These are phyloP conservation scores for Loxodonta africana DNA, from an alignment of 2,113 vertebrate species.

Conservation along the genomic window DNA sequence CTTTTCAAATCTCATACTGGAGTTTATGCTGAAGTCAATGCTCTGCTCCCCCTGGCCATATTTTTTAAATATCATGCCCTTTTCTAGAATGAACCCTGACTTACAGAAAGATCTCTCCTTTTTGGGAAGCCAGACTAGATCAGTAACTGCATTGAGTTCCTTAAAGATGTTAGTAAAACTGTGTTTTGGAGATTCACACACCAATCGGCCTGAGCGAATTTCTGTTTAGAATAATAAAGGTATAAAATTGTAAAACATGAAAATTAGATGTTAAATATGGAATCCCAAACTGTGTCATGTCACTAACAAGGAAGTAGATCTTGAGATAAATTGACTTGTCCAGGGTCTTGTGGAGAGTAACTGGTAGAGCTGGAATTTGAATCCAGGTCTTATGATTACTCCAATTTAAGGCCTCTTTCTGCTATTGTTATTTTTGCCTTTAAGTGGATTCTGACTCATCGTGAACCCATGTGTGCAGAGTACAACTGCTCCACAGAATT, in stretches of 20 bases:
- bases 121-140: background rate
- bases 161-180: background rate
- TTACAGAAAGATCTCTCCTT: background rate
- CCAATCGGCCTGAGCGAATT: background rate
- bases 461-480: too few relatives aligned
- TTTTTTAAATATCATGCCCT: slow-evolving; percentile 10
- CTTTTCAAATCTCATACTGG: slow-evolving; percentile 29
- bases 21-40: background rate
- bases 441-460: too few relatives aligned
- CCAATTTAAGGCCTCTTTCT: background rate
- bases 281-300: background rate
- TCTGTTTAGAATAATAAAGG: slow-evolving; percentile 17
- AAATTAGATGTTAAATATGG: background rate
- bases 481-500: too few relatives aligned
- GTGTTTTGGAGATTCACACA: background rate
- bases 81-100: background rate
- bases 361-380: background rate
- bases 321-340: background rate
- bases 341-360: background rate
- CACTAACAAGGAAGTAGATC: slow-evolving; percentile 7
- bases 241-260: slow-evolving; percentile 43
- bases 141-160: background rate
- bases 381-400: background rate
- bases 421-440: background rate
- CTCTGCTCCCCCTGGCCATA: background rate